These are phyloP conservation scores for Pseudorhiza aurosa DNA, from an alignment of 30 jellyfish, hydroid and myxozoan species.

Conservation along the genomic window DNA sequence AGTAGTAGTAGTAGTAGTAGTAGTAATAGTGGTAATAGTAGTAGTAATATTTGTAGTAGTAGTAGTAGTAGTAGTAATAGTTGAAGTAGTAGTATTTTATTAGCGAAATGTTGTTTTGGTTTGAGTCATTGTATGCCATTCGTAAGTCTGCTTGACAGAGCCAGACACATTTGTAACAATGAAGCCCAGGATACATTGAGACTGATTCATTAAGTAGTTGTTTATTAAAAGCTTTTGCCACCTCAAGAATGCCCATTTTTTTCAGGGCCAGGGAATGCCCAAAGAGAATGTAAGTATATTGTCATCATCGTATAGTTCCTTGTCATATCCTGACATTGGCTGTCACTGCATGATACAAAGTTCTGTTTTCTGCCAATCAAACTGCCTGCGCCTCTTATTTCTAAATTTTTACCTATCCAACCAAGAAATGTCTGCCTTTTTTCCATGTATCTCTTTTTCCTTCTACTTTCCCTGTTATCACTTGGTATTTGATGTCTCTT, in stretches of 20 bases:
- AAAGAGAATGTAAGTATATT: conserved; percentile 74
- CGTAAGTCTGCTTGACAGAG: too few relatives aligned
- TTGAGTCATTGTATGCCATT: too few relatives aligned
- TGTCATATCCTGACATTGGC: conserved; percentile 53
- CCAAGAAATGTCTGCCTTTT: conserved; percentile 37
- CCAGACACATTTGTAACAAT: too few relatives aligned
- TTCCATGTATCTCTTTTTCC: conserved; percentile 49
- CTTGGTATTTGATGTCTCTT: conserved; percentile 44
- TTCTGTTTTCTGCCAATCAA: conserved; percentile 36
- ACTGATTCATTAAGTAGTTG: too few relatives aligned
- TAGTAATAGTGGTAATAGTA: too few relatives aligned
- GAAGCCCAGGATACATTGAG: too few relatives aligned
- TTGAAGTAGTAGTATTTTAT: too few relatives aligned
- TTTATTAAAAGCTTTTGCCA: too few relatives aligned
- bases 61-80: too few relatives aligned
- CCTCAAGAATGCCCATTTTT: neutral
- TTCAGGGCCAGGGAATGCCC: conserved; percentile 94
- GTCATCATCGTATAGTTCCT: conserved; percentile 46
- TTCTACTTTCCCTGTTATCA: conserved; percentile 36
- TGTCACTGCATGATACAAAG: conserved; percentile 7
- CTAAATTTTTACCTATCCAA: conserved; percentile 18
- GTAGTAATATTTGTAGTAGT: too few relatives aligned
- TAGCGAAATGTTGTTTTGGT: too few relatives aligned
- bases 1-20: too few relatives aligned
- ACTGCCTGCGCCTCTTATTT: conserved; percentile 38